These are phyloP conservation scores for Dendrolimus kikuchii DNA, from an alignment of 1,140 invertebrate genomes.

Conservation along the genomic window DNA sequence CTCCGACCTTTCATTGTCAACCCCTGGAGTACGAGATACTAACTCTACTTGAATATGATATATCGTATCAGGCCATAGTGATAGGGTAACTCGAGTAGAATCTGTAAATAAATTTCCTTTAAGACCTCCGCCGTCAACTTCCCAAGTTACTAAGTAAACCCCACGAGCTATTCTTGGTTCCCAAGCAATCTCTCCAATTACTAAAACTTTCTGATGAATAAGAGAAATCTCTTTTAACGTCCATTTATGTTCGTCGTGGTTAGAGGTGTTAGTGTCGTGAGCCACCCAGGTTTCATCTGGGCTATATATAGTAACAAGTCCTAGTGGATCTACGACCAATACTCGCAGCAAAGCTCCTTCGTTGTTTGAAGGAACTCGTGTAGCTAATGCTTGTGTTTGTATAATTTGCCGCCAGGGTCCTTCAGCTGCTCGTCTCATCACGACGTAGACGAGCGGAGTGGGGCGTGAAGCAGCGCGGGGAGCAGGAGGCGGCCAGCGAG, in stretches of 20 bases:
- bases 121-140: constrained; percentile 85
- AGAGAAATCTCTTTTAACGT: constrained; percentile 77
- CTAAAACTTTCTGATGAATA: constrained; percentile 80
- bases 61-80: constrained; percentile 84
- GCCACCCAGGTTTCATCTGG: constrained; percentile 76
- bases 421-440: constrained; percentile 75
- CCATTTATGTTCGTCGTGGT: constrained; percentile 73
- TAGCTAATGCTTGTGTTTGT: constrained; percentile 75
- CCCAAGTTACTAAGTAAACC: constrained; percentile 87
- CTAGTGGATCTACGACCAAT: constrained; percentile 77
- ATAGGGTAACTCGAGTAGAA: constrained; percentile 82
- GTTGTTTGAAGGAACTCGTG: constrained; percentile 74
- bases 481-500: constrained; percentile 75
- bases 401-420: constrained; percentile 79
- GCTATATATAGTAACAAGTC: constrained; percentile 79
- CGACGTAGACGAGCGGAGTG: constrained; percentile 78
- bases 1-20: constrained; percentile 75
- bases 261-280: constrained; percentile 72
- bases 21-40: constrained; percentile 73
- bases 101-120: constrained; percentile 88
- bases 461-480: constrained; percentile 64
- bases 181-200: constrained; percentile 85
- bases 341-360: constrained; percentile 76
- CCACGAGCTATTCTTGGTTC: constrained; percentile 75
- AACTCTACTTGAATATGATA: constrained; percentile 85